phyloP scores from a whole-genome alignment of 2,113 vertebrate species.

The Neoarius graeffei region DNA sequence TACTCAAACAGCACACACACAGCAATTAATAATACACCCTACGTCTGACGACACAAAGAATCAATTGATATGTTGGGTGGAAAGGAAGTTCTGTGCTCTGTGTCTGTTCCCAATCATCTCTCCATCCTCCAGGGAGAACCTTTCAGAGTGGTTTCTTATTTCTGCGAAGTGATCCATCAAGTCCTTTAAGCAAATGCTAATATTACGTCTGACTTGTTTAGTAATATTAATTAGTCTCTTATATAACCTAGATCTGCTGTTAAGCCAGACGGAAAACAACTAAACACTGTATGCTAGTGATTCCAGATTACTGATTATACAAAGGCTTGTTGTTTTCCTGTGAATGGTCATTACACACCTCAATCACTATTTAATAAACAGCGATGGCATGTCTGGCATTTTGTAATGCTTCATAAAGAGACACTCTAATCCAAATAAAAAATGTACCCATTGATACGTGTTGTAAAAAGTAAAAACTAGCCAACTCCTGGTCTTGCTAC shows the following conservation, averaged over 20 bases:
- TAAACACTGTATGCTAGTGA: not conserved
- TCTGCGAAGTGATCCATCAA: not conserved
- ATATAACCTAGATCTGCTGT: not conserved
- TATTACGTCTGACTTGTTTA: not conserved
- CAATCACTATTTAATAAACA: not conserved
- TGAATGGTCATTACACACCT: not conserved
- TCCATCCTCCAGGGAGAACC: constrained; percentile 5
- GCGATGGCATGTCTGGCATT: not conserved
- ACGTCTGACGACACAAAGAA: constrained; percentile 5
- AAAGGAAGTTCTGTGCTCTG: constrained; percentile 4
- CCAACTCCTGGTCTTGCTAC: not conserved
- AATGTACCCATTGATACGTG: not conserved
- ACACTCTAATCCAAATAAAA: not conserved
- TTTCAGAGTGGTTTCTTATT: constrained; percentile 23
- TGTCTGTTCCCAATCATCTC: constrained; percentile 19
- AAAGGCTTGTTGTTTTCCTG: not conserved
- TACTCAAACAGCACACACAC: not conserved
- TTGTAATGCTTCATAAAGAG: not conserved
- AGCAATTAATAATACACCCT: constrained; percentile 6
- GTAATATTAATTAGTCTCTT: not conserved
- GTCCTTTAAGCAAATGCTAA: not conserved
- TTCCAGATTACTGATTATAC: constrained; percentile 22
- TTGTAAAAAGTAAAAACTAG: not conserved
- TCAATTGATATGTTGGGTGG: constrained; percentile 10
- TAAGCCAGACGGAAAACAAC: not conserved